These are phyloP conservation scores for Nomada fabriciana DNA, from an alignment of 2,888 invertebrate species.

Conservation along the genomic window DNA sequence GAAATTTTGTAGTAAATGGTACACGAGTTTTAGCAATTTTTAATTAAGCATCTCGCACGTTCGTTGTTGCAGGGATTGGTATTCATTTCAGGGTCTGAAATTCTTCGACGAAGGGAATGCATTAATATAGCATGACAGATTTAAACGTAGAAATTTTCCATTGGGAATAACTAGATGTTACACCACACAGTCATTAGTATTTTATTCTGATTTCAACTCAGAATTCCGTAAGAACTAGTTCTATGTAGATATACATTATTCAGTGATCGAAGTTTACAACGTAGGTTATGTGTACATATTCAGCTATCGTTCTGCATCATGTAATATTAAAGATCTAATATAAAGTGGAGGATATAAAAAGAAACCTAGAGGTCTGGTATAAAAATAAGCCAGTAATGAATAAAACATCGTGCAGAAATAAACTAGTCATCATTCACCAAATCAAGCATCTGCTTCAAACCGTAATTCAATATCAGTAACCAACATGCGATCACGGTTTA, in stretches of 20 bases:
- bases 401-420: constrained; percentile 1
- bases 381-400: neutral
- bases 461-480: neutral
- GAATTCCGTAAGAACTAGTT: neutral
- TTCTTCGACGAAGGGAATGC: neutral
- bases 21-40: neutral
- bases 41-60: no score
- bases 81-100: neutral
- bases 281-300: neutral
- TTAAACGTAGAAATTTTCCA: neutral
- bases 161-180: neutral
- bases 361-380: neutral
- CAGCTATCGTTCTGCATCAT: neutral
- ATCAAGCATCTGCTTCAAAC: neutral
- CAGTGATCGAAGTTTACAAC: neutral
- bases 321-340: neutral
- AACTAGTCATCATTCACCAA: neutral
- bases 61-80: no score
- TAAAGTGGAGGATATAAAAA: neutral
- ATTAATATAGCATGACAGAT: neutral
- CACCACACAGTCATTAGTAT: neutral
- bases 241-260: neutral
- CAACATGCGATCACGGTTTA: neutral
- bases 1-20: neutral
- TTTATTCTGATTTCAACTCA: neutral